A percentile compares a stretch with the other conserved stretches of the same genome.
Evolutionary conservation across 2,888 invertebrate species (phyloP).

Genomic region (Chymomyza procnemis): DNA sequence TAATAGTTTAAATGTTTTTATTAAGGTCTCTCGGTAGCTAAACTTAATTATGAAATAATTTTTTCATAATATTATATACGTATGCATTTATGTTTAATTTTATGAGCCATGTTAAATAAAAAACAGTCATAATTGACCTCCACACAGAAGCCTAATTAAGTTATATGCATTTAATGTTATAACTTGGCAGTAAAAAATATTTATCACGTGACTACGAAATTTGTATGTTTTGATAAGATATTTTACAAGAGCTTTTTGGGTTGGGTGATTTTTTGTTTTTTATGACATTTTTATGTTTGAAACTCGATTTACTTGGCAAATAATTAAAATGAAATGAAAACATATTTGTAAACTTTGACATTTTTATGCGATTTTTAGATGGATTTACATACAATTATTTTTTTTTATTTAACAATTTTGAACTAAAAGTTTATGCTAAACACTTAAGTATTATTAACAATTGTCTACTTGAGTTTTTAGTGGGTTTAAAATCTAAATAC

Average conservation of each 20-base stretch:
- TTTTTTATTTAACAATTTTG: no score
- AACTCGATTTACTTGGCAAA: no score
- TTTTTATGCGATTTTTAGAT: no score
- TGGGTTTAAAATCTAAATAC: no score
- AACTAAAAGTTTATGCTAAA: no score
- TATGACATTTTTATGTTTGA: not conserved
- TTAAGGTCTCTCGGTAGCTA: conserved; percentile 1
- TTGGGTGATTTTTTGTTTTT: not conserved
- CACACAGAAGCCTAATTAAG: not conserved
- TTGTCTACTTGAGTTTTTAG: no score
- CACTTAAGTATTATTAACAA: no score
- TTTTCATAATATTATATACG: not conserved
- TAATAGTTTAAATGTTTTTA: conserved; percentile 4
- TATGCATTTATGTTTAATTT: not conserved
- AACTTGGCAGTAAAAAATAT: not conserved
- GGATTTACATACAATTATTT: no score
- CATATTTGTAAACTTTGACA: no score
- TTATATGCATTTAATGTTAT: not conserved
- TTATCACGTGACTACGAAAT: not conserved
- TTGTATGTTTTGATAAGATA: not conserved
- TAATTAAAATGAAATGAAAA: no score
- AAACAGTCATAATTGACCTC: not conserved
- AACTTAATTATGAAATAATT: conserved; percentile 5
- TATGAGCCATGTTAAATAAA: not conserved
- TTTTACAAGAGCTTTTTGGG: not conserved